Percentiles rank a stretch among this genome's conserved stretches.
phyloP scores from a whole-genome alignment of 2,113 vertebrate species.

The Eubucco bourcierii region DNA sequence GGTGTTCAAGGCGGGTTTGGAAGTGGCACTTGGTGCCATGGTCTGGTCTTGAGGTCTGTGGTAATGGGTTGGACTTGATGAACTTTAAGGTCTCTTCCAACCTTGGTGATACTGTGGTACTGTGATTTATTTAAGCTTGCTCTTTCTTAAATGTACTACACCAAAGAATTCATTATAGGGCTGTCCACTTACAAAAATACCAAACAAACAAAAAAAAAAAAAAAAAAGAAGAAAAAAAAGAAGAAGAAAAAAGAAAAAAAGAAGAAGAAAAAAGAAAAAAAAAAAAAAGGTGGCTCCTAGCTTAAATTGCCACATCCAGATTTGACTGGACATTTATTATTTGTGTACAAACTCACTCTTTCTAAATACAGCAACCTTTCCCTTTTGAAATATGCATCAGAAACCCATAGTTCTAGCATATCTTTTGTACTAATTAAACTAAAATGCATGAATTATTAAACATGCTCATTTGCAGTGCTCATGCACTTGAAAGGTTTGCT shows the following conservation, averaged over 20 bases:
- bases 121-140: neutral
- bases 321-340: neutral
- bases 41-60: too few species aligned
- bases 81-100: too few species aligned
- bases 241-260: neutral
- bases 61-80: too few species aligned
- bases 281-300: neutral
- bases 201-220: neutral
- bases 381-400: slow-evolving; percentile 27
- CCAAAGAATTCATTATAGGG: slow-evolving; percentile 32
- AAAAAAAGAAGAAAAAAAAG: neutral
- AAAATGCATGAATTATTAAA: slow-evolving; percentile 66
- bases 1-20: too few species aligned
- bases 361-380: neutral
- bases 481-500: slow-evolving; percentile 57
- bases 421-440: slow-evolving; percentile 28
- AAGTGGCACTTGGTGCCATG: too few species aligned
- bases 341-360: neutral
- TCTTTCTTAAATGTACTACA: neutral
- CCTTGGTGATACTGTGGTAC: too few species aligned
- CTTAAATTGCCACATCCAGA: neutral
- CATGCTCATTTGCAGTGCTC: slow-evolving; percentile 40
- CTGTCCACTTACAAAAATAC: neutral
- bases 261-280: neutral
- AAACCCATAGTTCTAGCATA: slow-evolving; percentile 26